Evolutionary conservation across 2,888 invertebrate species (phyloP), one percentile per base, ranked within the genome.

Genomic region (Papilio protenor): DNA sequence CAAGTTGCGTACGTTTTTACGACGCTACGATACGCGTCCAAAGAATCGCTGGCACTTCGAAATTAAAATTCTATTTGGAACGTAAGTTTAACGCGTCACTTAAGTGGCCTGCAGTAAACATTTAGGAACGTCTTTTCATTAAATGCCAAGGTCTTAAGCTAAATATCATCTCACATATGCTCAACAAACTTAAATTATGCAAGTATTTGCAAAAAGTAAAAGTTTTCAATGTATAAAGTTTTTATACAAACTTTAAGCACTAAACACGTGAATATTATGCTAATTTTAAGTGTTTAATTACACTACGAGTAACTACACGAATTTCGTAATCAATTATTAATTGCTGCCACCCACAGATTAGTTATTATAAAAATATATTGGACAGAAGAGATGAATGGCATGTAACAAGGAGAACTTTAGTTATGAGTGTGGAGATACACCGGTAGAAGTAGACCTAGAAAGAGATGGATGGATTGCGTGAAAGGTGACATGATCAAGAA

Each of bases 91-190:
- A 80, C 76, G 79, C 71, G 78, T 76, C 75, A 72, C 84, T 79
- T 82, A 79, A 82, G 81, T 82, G 79, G 84, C 78, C 80, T 80
- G 81, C 81, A 81, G 78, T 81, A 83, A 83, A 82, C 80, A 81
- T 81, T 85, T 86, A 86, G 87, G 88, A 86, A 88, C 87, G 87
- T 90, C 86, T 89, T 87, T 89, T 90, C 85, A 82, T 80, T 85
- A 91, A 92, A 92, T 91, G 92, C 87, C 92, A 92, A 92, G 91
- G 92, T 81, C 82, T 78, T 47, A 79, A 81, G 78, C 80, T 77
- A 85, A 83, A 86, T 88, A 87, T 87, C 74, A 61, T 75, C 72
- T 40, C 45, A 72, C 64, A 71, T 78, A 55, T 71, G n/a, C 21
- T 33, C 64, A 73, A 23, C 70, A 75, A 55, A 64, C 40, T 33